These are phyloP conservation scores for Muschampia plurimacula DNA, from an alignment of 2,888 invertebrate genomes.

Conservation along the genomic window DNA sequence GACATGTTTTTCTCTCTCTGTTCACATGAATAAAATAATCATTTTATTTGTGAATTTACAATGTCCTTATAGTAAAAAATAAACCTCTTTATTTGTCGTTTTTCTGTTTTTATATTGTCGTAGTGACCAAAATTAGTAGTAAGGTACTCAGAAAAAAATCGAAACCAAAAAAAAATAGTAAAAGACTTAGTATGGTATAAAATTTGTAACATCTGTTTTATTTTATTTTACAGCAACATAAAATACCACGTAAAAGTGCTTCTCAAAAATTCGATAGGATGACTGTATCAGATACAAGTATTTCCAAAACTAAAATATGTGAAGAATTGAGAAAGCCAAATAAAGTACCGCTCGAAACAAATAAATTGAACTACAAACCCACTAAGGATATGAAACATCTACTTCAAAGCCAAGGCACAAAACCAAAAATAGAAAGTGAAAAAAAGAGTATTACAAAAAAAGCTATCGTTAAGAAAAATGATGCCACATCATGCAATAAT, in stretches of 20 bases:
- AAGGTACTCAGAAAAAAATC: too few relatives aligned
- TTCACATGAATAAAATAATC: too few relatives aligned
- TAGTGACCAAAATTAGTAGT: too few relatives aligned
- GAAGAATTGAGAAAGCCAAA: neutral
- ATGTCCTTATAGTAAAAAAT: too few relatives aligned
- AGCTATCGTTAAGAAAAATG: neutral
- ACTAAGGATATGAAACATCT: neutral
- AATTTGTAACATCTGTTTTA: too few relatives aligned
- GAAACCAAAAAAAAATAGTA: too few relatives aligned
- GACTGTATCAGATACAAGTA: neutral
- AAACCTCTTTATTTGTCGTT: too few relatives aligned
- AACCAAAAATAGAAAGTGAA: neutral
- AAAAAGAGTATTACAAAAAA: neutral
- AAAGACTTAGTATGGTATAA: too few relatives aligned
- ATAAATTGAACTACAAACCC: neutral
- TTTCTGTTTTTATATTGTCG: too few relatives aligned
- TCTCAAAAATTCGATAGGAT: slow-evolving; percentile 6
- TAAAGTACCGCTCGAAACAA: neutral
- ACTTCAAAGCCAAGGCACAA: neutral
- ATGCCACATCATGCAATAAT: neutral
- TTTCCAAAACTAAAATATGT: neutral
- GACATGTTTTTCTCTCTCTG: too few relatives aligned
- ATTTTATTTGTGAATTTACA: too few relatives aligned
- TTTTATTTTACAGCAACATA: slow-evolving; percentile 22
- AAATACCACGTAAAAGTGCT: slow-evolving; percentile 27